Conservation (phyloP, 2,113 vertebrate species). For the Uropsilus gracilis region DNA sequence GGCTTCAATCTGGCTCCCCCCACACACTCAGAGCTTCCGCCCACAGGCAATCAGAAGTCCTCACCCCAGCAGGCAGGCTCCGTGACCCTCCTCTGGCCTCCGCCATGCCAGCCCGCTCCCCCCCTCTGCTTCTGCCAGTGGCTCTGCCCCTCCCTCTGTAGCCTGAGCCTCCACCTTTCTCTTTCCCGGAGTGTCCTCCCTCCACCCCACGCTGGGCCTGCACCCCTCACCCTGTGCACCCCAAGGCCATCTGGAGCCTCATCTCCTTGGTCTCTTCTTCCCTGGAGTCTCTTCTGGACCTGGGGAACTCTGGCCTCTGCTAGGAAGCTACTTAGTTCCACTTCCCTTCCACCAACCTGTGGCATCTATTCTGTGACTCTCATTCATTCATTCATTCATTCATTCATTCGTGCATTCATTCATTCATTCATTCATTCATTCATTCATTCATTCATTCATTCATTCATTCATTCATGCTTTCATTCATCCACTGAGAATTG, state of each 20-base stretch:
- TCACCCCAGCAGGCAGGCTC: not conserved
- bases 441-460: not conserved
- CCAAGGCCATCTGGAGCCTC: no score
- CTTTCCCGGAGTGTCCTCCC: not conserved
- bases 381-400: not conserved
- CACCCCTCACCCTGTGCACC: fast-evolving
- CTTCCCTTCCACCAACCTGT: not conserved
- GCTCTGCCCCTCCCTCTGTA: not conserved
- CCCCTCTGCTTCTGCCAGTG: not conserved
- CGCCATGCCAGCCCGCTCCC: no score
- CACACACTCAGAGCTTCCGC: not conserved
- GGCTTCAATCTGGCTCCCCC: not conserved
- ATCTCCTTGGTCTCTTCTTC: no score
- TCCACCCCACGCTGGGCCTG: not conserved
- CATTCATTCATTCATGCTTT: fast-evolving
- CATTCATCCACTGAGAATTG: not conserved
- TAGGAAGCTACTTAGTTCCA: not conserved
- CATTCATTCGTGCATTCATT: fast-evolving
- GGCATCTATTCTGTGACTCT: fast-evolving
- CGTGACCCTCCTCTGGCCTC: not conserved
- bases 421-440: not conserved
- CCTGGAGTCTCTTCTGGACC: no score
- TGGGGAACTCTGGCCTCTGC: not conserved
- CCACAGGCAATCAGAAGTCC: not conserved
- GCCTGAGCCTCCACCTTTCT: not conserved